These are phyloP conservation scores for Drosophila subquinaria DNA, from an alignment of 2,888 invertebrate species.

Conservation along the genomic window DNA sequence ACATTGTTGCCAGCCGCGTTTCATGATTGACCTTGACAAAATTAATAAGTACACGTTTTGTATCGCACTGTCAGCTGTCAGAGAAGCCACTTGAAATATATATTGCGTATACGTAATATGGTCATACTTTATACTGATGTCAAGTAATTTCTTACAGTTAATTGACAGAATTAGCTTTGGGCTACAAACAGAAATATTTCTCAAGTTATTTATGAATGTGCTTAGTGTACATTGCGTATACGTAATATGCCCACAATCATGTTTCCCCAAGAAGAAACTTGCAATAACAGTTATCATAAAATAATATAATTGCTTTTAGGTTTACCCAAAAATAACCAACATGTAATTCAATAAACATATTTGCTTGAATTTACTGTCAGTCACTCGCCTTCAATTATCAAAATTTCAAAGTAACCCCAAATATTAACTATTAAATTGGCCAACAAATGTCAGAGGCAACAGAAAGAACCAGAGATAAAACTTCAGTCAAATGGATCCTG, in stretches of 20 bases:
- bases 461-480: neutral
- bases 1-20: conserved; percentile 21
- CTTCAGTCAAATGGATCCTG: neutral
- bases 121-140: too few relatives aligned
- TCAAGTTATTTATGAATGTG: neutral
- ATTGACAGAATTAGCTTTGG: neutral
- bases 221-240: conserved; percentile 8
- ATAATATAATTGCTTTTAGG: neutral
- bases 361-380: conserved; percentile 19
- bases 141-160: too few relatives aligned
- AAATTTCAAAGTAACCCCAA: neutral
- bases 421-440: neutral
- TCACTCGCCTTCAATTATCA: neutral
- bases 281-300: neutral
- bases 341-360: conserved; percentile 5
- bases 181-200: neutral
- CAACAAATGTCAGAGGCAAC: conserved; percentile 3
- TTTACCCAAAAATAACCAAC: neutral
- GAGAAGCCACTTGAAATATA: conserved; percentile 4
- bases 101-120: conserved; percentile 43
- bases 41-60: conserved; percentile 16
- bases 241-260: conserved; percentile 5
- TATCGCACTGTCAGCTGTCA: conserved; percentile 14
- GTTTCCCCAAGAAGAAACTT: neutral
- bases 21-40: conserved; percentile 41